phyloP scores from a whole-genome alignment of 2,113 vertebrate species.

The Leptosomus discolor region DNA sequence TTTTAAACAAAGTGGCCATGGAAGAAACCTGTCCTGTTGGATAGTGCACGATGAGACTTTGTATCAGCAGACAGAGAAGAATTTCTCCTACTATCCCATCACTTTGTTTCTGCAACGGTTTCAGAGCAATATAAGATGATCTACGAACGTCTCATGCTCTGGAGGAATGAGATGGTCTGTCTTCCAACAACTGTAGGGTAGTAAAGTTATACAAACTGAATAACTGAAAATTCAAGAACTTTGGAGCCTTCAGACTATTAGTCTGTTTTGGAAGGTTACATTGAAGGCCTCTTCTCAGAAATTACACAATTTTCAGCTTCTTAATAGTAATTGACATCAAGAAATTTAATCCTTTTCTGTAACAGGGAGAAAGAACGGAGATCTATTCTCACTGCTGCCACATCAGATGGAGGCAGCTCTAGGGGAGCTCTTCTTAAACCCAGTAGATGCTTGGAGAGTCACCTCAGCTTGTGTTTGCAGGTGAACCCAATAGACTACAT shows the following conservation, averaged over 20 bases:
- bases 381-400: background rate
- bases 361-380: background rate
- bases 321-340: background rate
- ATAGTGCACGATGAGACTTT: background rate
- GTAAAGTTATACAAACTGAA: background rate
- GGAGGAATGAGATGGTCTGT: background rate
- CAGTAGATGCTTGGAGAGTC: background rate
- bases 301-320: background rate
- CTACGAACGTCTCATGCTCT: background rate
- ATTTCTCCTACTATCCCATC: background rate
- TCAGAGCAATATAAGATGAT: background rate
- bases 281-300: background rate
- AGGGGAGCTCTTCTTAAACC: background rate
- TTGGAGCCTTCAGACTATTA: background rate
- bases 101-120: background rate
- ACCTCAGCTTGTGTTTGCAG: background rate
- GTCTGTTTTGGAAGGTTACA: background rate
- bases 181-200: background rate
- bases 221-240: background rate
- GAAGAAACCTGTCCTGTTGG: background rate
- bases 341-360: background rate
- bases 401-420: background rate
- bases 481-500: background rate
- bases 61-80: background rate
- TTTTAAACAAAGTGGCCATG: background rate